Conservation (phyloP, 2,797 vertebrate genomes). For the Lemur catta region DNA sequence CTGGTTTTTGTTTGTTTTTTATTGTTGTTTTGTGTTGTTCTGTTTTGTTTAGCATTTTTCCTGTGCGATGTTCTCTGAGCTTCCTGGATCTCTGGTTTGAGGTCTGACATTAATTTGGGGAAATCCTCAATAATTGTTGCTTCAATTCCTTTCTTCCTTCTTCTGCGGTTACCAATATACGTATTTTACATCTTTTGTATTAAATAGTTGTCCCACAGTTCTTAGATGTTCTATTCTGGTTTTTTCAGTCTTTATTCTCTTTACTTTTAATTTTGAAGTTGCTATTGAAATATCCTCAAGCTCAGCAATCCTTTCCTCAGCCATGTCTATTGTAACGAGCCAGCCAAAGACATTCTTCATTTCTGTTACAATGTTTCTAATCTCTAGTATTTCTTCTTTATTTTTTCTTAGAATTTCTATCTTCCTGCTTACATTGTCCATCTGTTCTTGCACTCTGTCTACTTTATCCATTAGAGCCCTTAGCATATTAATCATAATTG, state of each 20-base stretch:
- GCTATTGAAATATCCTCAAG: background rate
- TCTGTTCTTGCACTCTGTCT: background rate
- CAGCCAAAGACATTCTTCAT: background rate
- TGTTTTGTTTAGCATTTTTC: background rate
- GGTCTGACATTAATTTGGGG: background rate
- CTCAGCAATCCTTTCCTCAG: background rate
- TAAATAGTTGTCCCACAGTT: background rate
- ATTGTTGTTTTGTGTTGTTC: too few relatives aligned
- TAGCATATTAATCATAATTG: background rate
- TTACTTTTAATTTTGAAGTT: background rate
- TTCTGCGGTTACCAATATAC: background rate
- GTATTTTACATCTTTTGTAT: background rate
- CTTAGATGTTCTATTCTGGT: background rate
- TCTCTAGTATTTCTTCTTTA: background rate
- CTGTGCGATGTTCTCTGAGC: background rate
- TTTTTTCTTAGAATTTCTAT: background rate
- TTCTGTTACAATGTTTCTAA: background rate
- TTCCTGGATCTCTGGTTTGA: background rate
- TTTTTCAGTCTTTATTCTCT: background rate
- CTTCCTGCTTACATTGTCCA: background rate
- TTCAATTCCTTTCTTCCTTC: background rate
- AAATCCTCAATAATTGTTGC: background rate
- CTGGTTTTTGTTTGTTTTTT: too few relatives aligned
- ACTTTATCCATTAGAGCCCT: background rate
- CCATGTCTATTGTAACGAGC: background rate